Percentiles rank a stretch among this genome's conserved stretches.
Conservation (phyloP, 2,113 vertebrate species). For the Poicephalus meyeri region DNA sequence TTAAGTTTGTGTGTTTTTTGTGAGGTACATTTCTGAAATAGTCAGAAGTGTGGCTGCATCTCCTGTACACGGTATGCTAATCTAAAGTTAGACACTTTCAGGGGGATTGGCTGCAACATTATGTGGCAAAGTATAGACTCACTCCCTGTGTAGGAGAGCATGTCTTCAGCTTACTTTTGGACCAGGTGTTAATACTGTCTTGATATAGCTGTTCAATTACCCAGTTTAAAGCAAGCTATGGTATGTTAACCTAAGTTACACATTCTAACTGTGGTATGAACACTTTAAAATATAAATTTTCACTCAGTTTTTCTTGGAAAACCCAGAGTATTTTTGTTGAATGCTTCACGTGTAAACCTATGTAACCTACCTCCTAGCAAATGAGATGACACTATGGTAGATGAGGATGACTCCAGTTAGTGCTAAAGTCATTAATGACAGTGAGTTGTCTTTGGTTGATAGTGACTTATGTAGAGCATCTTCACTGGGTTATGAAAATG, state of each 20-base stretch:
- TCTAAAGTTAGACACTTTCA: not conserved
- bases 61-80: not conserved
- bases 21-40: not conserved
- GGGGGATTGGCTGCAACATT: not conserved
- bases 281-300: not conserved
- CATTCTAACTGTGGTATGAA: not conserved
- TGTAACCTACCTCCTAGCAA: not conserved
- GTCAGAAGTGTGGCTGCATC: not conserved
- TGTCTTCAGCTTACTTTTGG: not conserved
- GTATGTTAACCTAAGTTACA: not conserved
- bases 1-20: not conserved
- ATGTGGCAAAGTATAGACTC: not conserved
- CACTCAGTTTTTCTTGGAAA: not conserved
- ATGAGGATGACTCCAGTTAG: not conserved
- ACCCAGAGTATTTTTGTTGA: not conserved
- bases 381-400: not conserved
- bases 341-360: not conserved
- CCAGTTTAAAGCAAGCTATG: not conserved
- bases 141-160: not conserved
- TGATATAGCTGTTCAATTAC: not conserved
- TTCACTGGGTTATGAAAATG: not conserved
- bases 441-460: not conserved
- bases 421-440: not conserved
- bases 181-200: not conserved
- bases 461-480: not conserved